Conservation (phyloP, 2,797 vertebrate genomes). For the Nannoperca australis region DNA sequence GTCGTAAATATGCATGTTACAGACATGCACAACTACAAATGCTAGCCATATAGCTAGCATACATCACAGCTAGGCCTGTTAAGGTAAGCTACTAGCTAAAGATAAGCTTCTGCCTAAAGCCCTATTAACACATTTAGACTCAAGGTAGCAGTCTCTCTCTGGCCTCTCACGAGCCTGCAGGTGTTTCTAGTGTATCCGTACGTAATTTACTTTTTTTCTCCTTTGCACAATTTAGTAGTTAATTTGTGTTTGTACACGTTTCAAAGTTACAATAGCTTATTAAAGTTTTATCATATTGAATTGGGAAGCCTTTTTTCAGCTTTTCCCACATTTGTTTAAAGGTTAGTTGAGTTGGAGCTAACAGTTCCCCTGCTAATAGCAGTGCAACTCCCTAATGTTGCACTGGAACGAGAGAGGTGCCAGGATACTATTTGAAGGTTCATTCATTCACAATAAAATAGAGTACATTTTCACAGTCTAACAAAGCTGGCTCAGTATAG, state of each 20-base stretch:
- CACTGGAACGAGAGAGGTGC: background rate
- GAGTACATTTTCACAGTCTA: background rate
- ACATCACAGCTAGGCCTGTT: background rate
- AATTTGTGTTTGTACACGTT: background rate
- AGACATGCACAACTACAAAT: slow-evolving; percentile 8
- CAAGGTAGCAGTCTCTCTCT: background rate
- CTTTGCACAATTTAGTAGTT: background rate
- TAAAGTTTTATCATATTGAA: background rate
- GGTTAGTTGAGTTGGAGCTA: background rate
- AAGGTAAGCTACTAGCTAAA: slow-evolving; percentile 7
- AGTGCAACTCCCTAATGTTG: background rate
- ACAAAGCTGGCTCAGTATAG: background rate
- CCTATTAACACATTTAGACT: background rate
- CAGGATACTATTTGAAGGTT: background rate
- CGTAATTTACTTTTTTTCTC: background rate
- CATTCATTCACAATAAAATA: background rate
- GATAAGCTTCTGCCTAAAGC: slow-evolving; percentile 1
- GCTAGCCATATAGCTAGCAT: slow-evolving; percentile 5
- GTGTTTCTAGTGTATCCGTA: too few relatives aligned
- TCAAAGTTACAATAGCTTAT: background rate
- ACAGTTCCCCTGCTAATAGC: background rate
- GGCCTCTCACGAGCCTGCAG: background rate
- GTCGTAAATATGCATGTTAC: slow-evolving; percentile 3
- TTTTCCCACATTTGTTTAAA: too few relatives aligned
- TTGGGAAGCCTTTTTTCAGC: too few relatives aligned